phyloP scores from a whole-genome alignment of 1,140 invertebrate genomes.

The Nylanderia fulva region DNA sequence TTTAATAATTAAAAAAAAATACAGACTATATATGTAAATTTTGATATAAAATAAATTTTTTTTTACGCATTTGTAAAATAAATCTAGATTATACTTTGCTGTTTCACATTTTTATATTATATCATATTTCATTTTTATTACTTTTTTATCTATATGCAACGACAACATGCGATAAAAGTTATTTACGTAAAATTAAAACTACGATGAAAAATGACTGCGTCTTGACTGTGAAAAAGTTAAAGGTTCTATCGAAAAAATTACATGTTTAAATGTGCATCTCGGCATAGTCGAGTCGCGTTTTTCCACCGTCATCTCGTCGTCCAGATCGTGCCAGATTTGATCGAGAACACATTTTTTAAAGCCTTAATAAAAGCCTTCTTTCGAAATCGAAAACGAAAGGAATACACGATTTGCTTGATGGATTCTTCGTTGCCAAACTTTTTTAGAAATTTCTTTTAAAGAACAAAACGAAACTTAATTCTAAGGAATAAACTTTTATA shows the following conservation, averaged over 20 bases:
- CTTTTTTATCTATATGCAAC: background rate
- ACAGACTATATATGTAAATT: background rate
- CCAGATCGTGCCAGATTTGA: conserved; percentile 1
- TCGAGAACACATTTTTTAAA: conserved; percentile 31
- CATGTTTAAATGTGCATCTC: background rate
- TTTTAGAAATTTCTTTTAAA: conserved; percentile 57
- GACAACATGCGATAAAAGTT: background rate
- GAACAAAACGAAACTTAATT: conserved; percentile 1
- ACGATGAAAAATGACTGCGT: background rate
- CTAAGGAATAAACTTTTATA: conserved; percentile 29
- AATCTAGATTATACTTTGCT: background rate
- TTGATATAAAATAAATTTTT: background rate
- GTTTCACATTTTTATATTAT: too few relatives aligned
- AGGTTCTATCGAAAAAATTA: background rate
- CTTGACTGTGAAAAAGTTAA: background rate
- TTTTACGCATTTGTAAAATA: background rate
- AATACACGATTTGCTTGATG: conserved; percentile 44
- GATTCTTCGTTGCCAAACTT: conserved; percentile 51
- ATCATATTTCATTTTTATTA: background rate
- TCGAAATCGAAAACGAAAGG: conserved; percentile 35
- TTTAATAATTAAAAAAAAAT: conserved; percentile 11
- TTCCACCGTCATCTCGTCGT: background rate
- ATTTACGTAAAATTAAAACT: background rate
- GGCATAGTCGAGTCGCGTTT: background rate
- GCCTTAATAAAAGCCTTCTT: conserved; percentile 38